These are phyloP conservation scores for Mareca strepera DNA, from an alignment of 2,797 vertebrate genomes.

Conservation along the genomic window DNA sequence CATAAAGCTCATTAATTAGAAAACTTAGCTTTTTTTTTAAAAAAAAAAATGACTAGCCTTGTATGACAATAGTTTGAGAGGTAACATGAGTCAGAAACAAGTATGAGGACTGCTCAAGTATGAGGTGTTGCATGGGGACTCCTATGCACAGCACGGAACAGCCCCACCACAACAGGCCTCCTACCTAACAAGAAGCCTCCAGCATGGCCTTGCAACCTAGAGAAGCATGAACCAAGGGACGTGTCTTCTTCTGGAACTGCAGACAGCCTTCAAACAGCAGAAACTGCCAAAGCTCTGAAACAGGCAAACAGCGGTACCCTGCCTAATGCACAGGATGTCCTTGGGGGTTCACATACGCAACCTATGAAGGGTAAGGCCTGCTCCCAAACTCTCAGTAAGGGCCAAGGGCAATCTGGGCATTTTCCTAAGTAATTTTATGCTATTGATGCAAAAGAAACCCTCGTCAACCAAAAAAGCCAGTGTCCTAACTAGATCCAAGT, in stretches of 20 bases:
- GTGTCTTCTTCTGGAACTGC: not conserved
- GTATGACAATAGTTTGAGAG: not conserved
- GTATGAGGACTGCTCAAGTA: not conserved
- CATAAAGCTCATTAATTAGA: not conserved
- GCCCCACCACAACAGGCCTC: not conserved
- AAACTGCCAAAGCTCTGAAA: not conserved
- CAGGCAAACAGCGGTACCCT: not conserved
- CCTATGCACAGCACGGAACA: not conserved
- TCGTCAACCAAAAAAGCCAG: not conserved
- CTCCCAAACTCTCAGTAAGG: not conserved
- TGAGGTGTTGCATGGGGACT: not conserved
- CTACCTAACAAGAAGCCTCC: not conserved
- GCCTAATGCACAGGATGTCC: not conserved
- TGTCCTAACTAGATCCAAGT: slow-evolving; percentile 55
- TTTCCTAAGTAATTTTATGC: not conserved
- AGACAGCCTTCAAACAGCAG: not conserved
- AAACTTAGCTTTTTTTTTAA: not conserved
- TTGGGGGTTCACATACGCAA: not conserved
- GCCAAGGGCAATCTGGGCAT: not conserved
- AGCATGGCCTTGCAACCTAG: not conserved
- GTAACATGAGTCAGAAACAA: not conserved
- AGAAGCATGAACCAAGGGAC: not conserved
- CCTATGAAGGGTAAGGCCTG: not conserved
- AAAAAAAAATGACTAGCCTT: not conserved
- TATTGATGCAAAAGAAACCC: slow-evolving; percentile 19